Conservation (phyloP, 2,797 vertebrate species). For the Sorex maritimensis region DNA sequence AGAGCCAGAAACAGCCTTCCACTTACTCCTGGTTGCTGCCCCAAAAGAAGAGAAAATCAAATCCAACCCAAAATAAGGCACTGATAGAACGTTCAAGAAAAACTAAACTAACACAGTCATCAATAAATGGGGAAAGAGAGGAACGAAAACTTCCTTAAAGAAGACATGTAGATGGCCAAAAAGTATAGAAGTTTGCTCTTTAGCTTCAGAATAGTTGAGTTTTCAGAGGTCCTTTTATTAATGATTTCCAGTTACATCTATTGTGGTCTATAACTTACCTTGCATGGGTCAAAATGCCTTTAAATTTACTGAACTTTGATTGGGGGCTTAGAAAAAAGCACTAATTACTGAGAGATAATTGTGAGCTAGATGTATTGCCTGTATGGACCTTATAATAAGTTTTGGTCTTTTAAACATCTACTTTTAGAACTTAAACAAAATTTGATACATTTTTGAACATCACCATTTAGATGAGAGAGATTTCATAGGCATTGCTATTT, state of each 20-base stretch:
- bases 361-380: neutral
- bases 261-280: neutral
- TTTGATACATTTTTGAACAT: constrained; percentile 46
- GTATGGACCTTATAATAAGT: neutral
- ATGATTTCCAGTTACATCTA: constrained; percentile 44
- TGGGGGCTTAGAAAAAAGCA: neutral
- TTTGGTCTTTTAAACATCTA: constrained; percentile 51
- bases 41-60: no score
- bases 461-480: constrained; percentile 24
- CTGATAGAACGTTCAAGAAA: neutral
- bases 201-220: constrained; percentile 17
- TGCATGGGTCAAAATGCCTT: constrained; percentile 20
- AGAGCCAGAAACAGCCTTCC: no score
- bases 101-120: neutral
- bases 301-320: constrained; percentile 30
- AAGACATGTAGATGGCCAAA: neutral
- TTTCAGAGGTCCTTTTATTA: constrained; percentile 15
- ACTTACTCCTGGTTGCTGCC: no score
- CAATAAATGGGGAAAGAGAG: neutral
- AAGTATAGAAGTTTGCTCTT: neutral
- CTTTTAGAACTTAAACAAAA: constrained; percentile 51
- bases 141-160: no score
- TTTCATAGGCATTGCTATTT: constrained; percentile 71
- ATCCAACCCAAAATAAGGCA: neutral
- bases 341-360: neutral